Evolutionary conservation across 2,888 invertebrate species (phyloP).

Genomic region (Hemithea aestivaria): DNA sequence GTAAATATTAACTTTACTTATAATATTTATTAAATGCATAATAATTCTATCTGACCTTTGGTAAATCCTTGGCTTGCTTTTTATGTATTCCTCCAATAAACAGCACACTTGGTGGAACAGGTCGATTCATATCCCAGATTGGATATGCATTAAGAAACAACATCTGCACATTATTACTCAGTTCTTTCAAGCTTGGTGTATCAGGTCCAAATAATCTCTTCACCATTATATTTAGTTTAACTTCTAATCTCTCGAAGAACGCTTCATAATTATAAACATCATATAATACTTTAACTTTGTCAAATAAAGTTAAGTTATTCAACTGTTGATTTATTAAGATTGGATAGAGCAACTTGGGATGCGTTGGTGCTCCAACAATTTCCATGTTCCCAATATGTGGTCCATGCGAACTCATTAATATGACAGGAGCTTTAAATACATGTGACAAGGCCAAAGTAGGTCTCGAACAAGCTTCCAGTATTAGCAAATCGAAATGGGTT

Average conservation of each 20-base stretch:
- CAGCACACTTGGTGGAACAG: conserved; percentile 49
- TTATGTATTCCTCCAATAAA: background rate
- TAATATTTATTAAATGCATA: too few relatives aligned
- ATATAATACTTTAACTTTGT: conserved; percentile 16
- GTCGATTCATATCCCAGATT: conserved; percentile 45
- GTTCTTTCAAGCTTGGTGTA: conserved; percentile 26
- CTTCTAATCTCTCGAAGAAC: conserved; percentile 2
- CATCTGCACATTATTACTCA: conserved; percentile 42
- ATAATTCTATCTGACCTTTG: background rate
- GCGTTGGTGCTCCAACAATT: conserved; percentile 49
- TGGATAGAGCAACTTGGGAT: conserved; percentile 45
- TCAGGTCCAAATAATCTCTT: conserved; percentile 24
- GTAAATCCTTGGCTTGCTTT: background rate
- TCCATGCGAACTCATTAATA: conserved; percentile 52
- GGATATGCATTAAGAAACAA: conserved; percentile 55
- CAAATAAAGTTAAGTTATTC: conserved; percentile 7
- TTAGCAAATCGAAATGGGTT: conserved; percentile 52
- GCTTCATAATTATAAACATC: conserved; percentile 10
- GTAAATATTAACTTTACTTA: background rate
- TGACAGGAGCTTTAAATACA: conserved; percentile 52
- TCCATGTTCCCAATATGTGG: conserved; percentile 37
- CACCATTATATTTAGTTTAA: conserved; percentile 19
- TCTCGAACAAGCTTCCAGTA: conserved; percentile 50
- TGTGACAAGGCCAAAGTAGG: conserved; percentile 44
- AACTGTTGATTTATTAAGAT: conserved; percentile 12